Base-by-base conservation (phyloP, 2,888 invertebrate genomes). In the Aquatica leii region DNA sequence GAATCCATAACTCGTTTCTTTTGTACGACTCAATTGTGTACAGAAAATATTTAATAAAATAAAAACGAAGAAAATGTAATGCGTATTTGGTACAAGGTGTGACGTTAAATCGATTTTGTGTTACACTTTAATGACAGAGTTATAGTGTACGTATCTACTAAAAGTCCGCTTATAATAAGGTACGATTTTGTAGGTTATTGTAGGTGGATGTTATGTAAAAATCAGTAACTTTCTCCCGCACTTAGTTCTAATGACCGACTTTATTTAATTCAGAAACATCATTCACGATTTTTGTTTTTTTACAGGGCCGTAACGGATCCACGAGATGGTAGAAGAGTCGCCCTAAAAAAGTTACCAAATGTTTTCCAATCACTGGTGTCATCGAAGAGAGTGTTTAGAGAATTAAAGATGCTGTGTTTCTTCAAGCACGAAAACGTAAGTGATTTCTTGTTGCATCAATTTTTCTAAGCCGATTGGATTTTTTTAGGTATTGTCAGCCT, bases 371-470 rank as follows among this genome's bases (percentile, higher is more conserved):
- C 98, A 80, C 89, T 98, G 82, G 96, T 99, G 78, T 98, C 98
- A 78, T 97, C 97, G 82, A 98, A 98, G 83, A 90, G 99, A 78
- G 98, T 98, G 76, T 99, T 98, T 86, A 90, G 99, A 74, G 99
- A 99, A 85, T 89, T 99, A 80, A 95, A 96, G 86, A 99, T 99
- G 98, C 90, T 99, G 72, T 97, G 97, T 84, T 97, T 97, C 86
- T 98, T 99, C 88, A 97, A 97, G 87, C 98, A 99, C 84, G 98
- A 99, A 86, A 99, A 99, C 85, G 98, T 98, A 84, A 93, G 95
- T 91, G 74, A 15, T 17, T 6, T 46, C 17, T 46, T 46, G 20
- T 46, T n/a, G 6, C 8, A 41, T 11, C 9, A 18, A n/a, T n/a
- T 46, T 20, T n/a, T 11, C n/a, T 6, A 46, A 18, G 4, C 9